A percentile compares a stretch with the other conserved stretches of the same genome.
phyloP scores from a whole-genome alignment of 2,797 vertebrate genomes.

The Diplodus puntazzo region DNA sequence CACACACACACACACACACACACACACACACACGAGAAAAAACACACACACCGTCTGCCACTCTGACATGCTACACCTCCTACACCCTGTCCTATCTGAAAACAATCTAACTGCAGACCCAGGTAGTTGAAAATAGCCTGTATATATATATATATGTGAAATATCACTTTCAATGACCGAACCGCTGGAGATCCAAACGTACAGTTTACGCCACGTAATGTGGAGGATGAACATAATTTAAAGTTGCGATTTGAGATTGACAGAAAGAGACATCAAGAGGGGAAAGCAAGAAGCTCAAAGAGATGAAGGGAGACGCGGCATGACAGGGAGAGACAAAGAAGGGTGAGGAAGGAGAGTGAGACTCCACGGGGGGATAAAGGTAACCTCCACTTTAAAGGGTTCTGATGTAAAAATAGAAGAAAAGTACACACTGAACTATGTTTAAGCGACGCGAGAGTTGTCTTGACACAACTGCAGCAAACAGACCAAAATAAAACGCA shows the following conservation, averaged over 20 bases:
- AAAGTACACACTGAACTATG: background rate
- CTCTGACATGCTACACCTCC: conserved; percentile 56
- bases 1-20: conserved; percentile 26
- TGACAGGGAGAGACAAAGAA: background rate
- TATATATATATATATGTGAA: conserved; percentile 33
- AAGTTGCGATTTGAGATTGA: conserved; percentile 8
- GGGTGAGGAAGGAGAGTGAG: background rate
- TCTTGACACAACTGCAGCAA: background rate
- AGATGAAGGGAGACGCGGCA: conserved; percentile 4
- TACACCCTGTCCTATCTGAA: conserved; percentile 61
- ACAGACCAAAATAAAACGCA: background rate
- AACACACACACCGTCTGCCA: conserved; percentile 47
- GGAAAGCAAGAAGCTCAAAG: background rate
- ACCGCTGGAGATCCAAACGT: conserved; percentile 11
- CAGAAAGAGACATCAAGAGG: background rate
- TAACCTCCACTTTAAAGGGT: background rate
- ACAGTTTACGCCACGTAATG: conserved; percentile 25
- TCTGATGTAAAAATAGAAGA: conserved; percentile 21
- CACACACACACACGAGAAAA: conserved; percentile 23
- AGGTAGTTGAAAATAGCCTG: conserved; percentile 48
- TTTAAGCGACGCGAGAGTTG: background rate
- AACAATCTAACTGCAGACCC: conserved; percentile 55
- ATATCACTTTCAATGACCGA: conserved; percentile 38
- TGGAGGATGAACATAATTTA: conserved; percentile 29
- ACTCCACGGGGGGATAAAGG: background rate